Evolutionary conservation across 2,113 vertebrate species (phyloP), one percentile per base, ranked within the genome.

Genomic region (Ameiurus melas): DNA sequence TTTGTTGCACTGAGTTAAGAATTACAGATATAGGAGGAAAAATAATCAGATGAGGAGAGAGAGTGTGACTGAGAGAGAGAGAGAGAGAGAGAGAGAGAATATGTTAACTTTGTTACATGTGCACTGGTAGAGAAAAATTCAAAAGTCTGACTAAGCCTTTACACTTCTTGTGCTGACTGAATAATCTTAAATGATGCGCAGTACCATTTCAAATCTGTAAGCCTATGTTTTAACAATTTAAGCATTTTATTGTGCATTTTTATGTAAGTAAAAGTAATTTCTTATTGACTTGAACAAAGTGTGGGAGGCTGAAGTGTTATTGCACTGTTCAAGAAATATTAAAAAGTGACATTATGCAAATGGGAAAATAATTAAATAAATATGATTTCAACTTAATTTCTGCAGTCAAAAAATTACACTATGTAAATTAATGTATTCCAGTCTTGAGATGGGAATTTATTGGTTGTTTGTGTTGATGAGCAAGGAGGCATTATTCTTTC

Each of bases 101-200:
- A 33, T 70, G n/a, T 68, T 68, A 68, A 68, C 16, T 68, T 14
- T 68, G 4, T 68, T 68, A 30, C 66, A 70, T 70, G 30, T 33
- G 68, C 30, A 16, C 68, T 70, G 30, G 14, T 2, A 17, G 30
- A 36, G 68, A 70, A 70, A 70, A 70, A 70, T 70, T 30, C 68
- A 30, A 70, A 70, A 70, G 68, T 30, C 30, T 19, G 1, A 70
- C 30, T 70, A 70, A 70, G 68, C 68, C 30, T 70, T 70, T 30
- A 68, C n/a, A 30, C n/a, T 30, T 68, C 13, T 68, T 14, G 64
- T 68, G 64, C 64, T 30, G 64, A 68, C 1, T 68, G 64, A 68
- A 68, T 68, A 68, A 68, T 68, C 27, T 68, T 68, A 68, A 68
- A 68, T 68, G 12, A 68, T 68, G 64, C 36, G 68, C 68, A 70